A percentile compares a stretch with the other conserved stretches of the same genome.
Evolutionary conservation across 2,797 vertebrate genomes (phyloP).

Genomic region (Anisognathus igniventris): DNA sequence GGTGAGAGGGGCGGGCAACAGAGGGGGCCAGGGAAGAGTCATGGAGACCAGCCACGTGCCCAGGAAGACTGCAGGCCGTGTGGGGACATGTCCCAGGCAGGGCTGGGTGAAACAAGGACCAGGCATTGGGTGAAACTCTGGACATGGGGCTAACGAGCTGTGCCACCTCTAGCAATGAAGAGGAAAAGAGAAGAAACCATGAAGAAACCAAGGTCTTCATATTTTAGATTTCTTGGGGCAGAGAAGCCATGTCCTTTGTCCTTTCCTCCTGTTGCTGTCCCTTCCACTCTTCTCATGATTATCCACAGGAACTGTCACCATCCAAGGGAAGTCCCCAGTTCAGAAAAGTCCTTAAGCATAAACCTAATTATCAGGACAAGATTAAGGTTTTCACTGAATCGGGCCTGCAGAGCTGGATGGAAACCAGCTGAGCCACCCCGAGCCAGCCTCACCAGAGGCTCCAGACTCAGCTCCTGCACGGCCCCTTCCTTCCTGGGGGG

Average conservation of each 20-base stretch:
- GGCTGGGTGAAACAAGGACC: not conserved
- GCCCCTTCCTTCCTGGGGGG: not conserved
- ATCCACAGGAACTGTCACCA: not conserved
- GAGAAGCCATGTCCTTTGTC: accelerated
- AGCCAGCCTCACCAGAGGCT: not conserved
- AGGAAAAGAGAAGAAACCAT: not conserved
- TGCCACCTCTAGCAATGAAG: accelerated
- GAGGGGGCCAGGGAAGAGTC: not conserved
- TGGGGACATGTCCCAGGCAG: not conserved
- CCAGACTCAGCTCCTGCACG: accelerated
- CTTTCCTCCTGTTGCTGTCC: accelerated
- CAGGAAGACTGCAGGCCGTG: accelerated
- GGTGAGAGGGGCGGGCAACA: not conserved
- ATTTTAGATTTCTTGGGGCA: not conserved
- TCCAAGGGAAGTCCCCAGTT: not conserved
- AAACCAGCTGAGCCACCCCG: not conserved
- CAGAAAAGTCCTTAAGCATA: not conserved
- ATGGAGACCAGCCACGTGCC: accelerated
- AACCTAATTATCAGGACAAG: not conserved
- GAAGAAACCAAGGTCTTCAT: not conserved
- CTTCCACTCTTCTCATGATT: not conserved
- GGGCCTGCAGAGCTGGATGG: not conserved
- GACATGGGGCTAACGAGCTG: not conserved
- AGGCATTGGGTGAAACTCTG: not conserved
- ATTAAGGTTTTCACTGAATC: not conserved